These are phyloP conservation scores for Bambusicola thoracicus DNA, from an alignment of 2,113 vertebrate genomes.

Conservation along the genomic window DNA sequence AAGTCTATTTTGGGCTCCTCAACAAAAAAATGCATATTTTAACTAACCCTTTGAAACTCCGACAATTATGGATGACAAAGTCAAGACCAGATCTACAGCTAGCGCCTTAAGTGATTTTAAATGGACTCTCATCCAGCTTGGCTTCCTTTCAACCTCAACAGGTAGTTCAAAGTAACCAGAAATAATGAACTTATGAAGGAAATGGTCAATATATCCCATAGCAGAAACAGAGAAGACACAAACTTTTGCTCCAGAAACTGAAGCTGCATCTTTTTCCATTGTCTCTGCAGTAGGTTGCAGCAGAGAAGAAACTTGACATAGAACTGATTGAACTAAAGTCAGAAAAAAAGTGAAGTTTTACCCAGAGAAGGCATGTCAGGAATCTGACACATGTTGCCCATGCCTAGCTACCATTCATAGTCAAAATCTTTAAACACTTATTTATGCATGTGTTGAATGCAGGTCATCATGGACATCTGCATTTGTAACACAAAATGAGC, in stretches of 20 bases:
- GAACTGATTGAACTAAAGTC: background rate
- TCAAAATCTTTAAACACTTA: background rate
- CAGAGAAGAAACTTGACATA: background rate
- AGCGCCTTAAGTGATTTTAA: background rate
- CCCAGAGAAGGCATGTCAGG: background rate
- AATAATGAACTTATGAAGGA: background rate
- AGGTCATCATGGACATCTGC: background rate
- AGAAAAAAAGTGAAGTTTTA: background rate
- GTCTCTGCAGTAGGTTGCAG: background rate
- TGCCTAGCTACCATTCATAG: background rate
- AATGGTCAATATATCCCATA: background rate
- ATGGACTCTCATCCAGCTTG: background rate
- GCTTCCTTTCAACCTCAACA: background rate
- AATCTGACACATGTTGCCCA: background rate
- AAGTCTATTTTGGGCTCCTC: background rate
- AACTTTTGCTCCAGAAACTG: background rate
- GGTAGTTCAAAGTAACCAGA: background rate
- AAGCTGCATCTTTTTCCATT: background rate
- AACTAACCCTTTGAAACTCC: background rate
- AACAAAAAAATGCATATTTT: background rate
- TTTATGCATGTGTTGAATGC: background rate
- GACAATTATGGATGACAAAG: background rate
- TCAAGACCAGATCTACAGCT: background rate
- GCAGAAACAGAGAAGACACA: background rate
- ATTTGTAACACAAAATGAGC: background rate